Evolutionary conservation across 2,113 vertebrate genomes (phyloP), one percentile per base, ranked within the genome.

Genomic region (Riparia riparia): DNA sequence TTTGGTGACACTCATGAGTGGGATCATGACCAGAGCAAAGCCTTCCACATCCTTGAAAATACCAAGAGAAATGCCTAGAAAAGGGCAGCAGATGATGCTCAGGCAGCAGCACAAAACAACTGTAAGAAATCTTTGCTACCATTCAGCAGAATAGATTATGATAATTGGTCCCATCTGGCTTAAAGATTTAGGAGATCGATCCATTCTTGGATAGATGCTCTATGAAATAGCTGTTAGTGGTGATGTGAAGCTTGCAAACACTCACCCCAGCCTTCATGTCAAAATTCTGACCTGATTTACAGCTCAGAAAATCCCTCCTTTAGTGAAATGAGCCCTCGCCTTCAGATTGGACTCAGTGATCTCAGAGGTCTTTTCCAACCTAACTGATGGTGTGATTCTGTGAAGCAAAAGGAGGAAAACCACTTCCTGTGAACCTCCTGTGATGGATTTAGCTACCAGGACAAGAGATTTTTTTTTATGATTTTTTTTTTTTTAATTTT

Each of bases 231-330:
- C 84, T 82, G 50, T 72, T 82, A 69, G 20, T 2, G 3, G 31
- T 32, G 56, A 32, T 57, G 37, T 19, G 44, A 63, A 80, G 29
- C 19, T 86, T 90, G 47, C 68, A 79, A 76, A 71, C 34, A 44
- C n/a, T 88, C 87, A 80, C 68, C 54, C 85, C 76, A 78, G 49
- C 28, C 49, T 9, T 24, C 1, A 5, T 34, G 64, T 86, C 86
- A 78, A 89, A 92, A 83, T 81, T 84, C 69, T 84, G 44, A 44
- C 42, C 73, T 82, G 90, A 86, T 81, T 88, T 96, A 89, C 51
- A 86, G 56, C 85, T 92, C 77, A 45, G 53, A 86, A 94, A 90
- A 95, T 74, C 51, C 56, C 44, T 37, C 0, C 56, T 93, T 68
- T 78, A 74, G 49, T 81, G 60, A 88, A 91, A 72, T 22, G 29